Evolutionary conservation across 1,140 invertebrate genomes (phyloP), one percentile per base, ranked within the genome.

Genomic region (Mactra quadrangularis): DNA sequence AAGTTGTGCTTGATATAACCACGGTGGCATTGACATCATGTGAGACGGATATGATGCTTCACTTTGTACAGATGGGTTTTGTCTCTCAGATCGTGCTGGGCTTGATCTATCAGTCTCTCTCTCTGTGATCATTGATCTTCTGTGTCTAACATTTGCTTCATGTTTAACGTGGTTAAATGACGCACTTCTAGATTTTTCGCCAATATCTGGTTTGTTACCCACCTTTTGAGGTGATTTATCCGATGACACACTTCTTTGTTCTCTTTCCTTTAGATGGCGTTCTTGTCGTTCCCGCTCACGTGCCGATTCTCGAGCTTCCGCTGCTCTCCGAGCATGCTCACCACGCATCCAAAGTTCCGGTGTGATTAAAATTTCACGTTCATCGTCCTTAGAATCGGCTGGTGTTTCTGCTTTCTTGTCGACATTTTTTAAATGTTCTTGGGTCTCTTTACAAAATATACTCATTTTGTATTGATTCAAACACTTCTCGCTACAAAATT

Each of bases 391-490:
- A 0, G 59, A 59, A 13, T 59, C 83, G 0, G 86, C 68, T 59
- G 81, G 62, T 50, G 86, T 89, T 1, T 87, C 94, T 92, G 7
- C 93, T 89, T 93, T 92, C 68, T 93, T 93, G 50, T 87, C 78
- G 55, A 94, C 88, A 55, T 93, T 95, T 90, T 97, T 96, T 52
- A 97, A 94, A 91, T 97, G 97, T 1, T 97, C 96, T 92, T 97
- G 96, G 3, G 97, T 97, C 92, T 98, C 97, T 33, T 96, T 95
- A 93, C 97, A 98, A 92, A 98, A 98, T 84, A 98, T 97, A 90
- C 97, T 97, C 97, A 98, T 98, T 94, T 98, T 98, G 94, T 98
- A 98, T 92, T 98, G 97, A 91, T 98, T 98, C 57, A 98, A 94
- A 90, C 97, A 98, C 94, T 98, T 98, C 91, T 97, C 96, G 75